Conservation (phyloP, 2,113 vertebrate genomes). For the Electrona antarctica region DNA sequence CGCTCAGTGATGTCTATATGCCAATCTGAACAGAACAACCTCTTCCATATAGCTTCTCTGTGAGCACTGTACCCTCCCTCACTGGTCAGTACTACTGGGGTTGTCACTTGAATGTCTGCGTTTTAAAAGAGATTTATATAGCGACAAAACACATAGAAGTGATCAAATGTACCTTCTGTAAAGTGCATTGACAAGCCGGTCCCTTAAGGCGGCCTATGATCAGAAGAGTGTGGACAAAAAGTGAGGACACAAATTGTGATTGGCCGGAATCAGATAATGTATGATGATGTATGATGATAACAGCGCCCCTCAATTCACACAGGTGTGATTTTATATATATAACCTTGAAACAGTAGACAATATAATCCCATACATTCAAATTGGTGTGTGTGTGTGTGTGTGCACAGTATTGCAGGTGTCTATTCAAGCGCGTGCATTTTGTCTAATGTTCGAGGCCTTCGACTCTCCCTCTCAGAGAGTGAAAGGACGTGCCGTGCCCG, state of each 20-base stretch:
- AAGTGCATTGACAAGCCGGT: slow-evolving; percentile 63
- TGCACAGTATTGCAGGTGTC: no score
- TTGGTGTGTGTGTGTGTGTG: background rate
- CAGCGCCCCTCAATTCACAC: no score
- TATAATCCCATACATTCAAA: background rate
- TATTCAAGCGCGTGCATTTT: no score
- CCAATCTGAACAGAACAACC: slow-evolving; percentile 44
- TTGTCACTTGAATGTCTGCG: slow-evolving; percentile 34
- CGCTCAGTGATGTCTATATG: slow-evolving; percentile 11
- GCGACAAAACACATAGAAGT: slow-evolving; percentile 61
- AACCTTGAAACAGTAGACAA: no score
- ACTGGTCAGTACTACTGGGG: no score
- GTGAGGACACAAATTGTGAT: no score
- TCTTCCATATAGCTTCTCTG: no score
- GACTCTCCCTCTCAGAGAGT: background rate
- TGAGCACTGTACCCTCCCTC: no score
- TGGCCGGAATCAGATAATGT: no score
- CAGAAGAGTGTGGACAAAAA: slow-evolving; percentile 52
- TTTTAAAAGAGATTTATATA: slow-evolving; percentile 47
- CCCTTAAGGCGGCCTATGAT: slow-evolving; percentile 77
- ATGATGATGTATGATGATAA: no score
- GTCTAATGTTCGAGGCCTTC: no score
- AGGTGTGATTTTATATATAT: slow-evolving; percentile 67
- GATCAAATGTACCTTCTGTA: slow-evolving; percentile 60
- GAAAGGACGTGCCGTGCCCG: no score